A percentile compares a stretch with the other conserved stretches of the same genome.
Conservation (phyloP, 2,888 invertebrate species). For the Parnassius orleans region DNA sequence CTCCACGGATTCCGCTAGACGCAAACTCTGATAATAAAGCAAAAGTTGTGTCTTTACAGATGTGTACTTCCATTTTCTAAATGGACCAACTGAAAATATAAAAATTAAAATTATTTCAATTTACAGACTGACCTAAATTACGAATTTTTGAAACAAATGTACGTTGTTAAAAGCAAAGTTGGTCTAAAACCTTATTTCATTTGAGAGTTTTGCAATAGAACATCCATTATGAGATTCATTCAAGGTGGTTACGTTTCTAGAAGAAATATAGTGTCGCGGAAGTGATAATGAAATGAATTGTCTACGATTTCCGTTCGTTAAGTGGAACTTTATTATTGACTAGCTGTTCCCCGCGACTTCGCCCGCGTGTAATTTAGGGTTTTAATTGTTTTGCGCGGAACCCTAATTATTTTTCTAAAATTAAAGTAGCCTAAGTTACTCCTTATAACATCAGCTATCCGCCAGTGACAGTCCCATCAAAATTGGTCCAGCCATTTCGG, state of each 20-base stretch:
- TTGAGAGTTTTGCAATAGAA: constrained; percentile 17
- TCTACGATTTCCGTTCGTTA: background rate
- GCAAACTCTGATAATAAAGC: constrained; percentile 4
- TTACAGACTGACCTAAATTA: too few species aligned
- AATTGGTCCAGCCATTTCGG: too few species aligned
- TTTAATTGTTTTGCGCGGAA: too few species aligned
- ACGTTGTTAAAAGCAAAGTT: background rate
- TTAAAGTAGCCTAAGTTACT: too few species aligned
- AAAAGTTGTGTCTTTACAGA: background rate
- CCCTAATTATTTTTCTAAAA: too few species aligned
- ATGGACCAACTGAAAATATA: constrained; percentile 2
- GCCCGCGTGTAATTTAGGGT: too few species aligned
- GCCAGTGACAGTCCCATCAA: too few species aligned
- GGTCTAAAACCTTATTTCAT: constrained; percentile 3
- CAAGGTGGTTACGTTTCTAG: background rate
- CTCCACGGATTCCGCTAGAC: constrained; percentile 5
- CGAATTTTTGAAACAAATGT: too few species aligned
- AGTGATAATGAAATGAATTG: constrained; percentile 21
- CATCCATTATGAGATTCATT: constrained; percentile 16
- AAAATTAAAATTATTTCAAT: too few species aligned
- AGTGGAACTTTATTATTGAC: too few species aligned
- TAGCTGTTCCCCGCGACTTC: too few species aligned
- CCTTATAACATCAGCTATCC: too few species aligned
- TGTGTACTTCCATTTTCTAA: constrained; percentile 3
- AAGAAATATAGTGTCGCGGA: background rate